A percentile compares a stretch with the other conserved stretches of the same genome.
phyloP scores from a whole-genome alignment of 1,140 invertebrate genomes.

The Bradysia coprophila region DNA sequence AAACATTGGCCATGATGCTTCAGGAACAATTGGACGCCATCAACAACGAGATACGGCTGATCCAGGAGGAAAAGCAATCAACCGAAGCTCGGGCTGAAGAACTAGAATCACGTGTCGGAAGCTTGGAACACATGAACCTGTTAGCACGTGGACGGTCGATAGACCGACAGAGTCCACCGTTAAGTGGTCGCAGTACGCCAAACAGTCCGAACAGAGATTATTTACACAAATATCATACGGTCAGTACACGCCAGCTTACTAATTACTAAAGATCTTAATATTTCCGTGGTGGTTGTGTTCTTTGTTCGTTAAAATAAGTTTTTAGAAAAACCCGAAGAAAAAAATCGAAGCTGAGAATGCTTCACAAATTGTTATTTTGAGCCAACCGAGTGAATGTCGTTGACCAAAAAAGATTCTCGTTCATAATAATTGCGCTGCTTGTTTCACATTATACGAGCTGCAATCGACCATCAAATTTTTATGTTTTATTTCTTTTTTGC shows the following conservation, averaged over 20 bases:
- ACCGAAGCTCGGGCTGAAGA: conserved; percentile 94
- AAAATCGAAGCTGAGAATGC: no score
- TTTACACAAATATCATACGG: conserved; percentile 32
- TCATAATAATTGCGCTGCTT: no score
- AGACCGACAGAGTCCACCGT: conserved; percentile 54
- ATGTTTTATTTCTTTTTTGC: not conserved
- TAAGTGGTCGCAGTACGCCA: conserved; percentile 44
- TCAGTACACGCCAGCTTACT: conserved; percentile 10
- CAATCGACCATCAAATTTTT: not conserved
- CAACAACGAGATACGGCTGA: conserved; percentile 93
- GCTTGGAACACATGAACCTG: conserved; percentile 82
- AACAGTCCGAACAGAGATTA: conserved; percentile 24
- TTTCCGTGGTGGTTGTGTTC: not conserved
- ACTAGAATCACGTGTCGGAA: conserved; percentile 89
- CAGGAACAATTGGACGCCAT: conserved; percentile 99
- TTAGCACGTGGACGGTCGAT: conserved; percentile 54
- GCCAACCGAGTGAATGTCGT: not conserved
- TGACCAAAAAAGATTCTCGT: no score
- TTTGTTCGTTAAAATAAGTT: not conserved
- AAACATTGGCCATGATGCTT: conserved; percentile 92
- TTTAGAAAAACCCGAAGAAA: not conserved
- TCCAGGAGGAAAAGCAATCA: conserved; percentile 97
- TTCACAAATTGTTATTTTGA: not conserved
- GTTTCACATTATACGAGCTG: no score
- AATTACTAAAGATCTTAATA: no score